Base-by-base conservation (phyloP, 1,140 invertebrate genomes). In the Drosophila sproati region DNA sequence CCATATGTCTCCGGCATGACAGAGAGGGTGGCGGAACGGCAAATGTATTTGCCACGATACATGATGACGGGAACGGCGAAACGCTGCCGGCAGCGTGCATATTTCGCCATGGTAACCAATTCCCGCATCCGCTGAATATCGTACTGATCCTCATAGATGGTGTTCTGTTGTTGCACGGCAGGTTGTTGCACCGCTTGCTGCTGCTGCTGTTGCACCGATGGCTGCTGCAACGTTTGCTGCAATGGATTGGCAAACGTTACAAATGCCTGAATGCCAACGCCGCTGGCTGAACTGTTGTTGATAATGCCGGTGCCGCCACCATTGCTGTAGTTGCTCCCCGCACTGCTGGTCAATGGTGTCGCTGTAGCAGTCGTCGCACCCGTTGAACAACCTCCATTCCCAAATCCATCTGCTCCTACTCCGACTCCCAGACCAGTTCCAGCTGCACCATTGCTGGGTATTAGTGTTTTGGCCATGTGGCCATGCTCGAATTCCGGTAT, bases 41-140 rank as follows among this genome's bases (percentile, higher is more conserved):
- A 96, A 35, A 96, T 94, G 69, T 95, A 94, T 93, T 96, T 96
- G 52, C 96, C 96, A 69, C 96, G 95, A 85, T 95, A 96, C 51
- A 97, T 93, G 79, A 97, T 97, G 3, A 97, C 96, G 41, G 96
- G 96, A 43, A 96, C 92, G 35, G 96, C 96, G 93, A 97, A 97
- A 82, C 96, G 94, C 64, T 95, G 95, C 66, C 96, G 94, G 93
- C 96, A 97, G 75, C 93, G 81, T 3, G 94, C 95, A 79, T 93
- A 93, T 83, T 94, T 94, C 8, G 95, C 95, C 79, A 94, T 94
- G 51, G 93, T 94, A 5, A 96, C 95, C 70, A 95, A 91, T 52
- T 96, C 95, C 69, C 94, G 93, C 28, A 96, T 78, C 77, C 94
- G 94, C 54, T 92, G 93, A 10, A 93, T 78, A 82, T 96, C 95